A percentile compares a stretch with the other conserved stretches of the same genome.
phyloP scores from a whole-genome alignment of 2,113 vertebrate species.

The Myanophis thanlyinensis region DNA sequence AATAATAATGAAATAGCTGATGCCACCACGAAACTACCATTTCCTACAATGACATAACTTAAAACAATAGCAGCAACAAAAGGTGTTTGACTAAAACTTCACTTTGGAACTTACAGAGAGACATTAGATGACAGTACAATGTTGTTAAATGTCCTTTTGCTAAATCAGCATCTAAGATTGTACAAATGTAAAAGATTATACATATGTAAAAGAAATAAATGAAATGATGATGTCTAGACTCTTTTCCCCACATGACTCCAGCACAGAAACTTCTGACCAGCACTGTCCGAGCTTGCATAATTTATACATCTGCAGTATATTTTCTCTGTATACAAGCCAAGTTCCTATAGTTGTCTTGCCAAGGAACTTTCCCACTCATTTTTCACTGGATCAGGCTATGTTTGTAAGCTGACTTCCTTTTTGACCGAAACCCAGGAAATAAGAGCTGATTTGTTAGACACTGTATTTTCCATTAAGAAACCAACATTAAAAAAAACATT shows the following conservation, averaged over 20 bases:
- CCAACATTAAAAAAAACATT: background rate
- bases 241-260: constrained; percentile 58
- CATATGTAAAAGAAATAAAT: constrained; percentile 40
- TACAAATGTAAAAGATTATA: constrained; percentile 39
- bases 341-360: constrained; percentile 56
- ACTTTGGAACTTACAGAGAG: background rate
- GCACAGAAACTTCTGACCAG: constrained; percentile 50
- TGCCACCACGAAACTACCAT: background rate
- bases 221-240: constrained; percentile 63
- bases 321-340: constrained; percentile 67
- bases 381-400: constrained; percentile 33
- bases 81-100: background rate
- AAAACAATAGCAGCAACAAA: background rate
- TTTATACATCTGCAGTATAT: constrained; percentile 64
- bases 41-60: background rate
- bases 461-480: constrained; percentile 39
- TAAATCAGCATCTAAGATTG: constrained; percentile 45
- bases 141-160: background rate
- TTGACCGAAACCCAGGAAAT: constrained; percentile 36
- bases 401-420: constrained; percentile 39
- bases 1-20: background rate
- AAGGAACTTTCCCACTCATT: constrained; percentile 57
- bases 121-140: constrained; percentile 11
- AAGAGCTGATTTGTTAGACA: constrained; percentile 41
- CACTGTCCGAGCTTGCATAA: constrained; percentile 54